Evolutionary conservation across 2,113 vertebrate species (phyloP).

Genomic region (Strix aluco): DNA sequence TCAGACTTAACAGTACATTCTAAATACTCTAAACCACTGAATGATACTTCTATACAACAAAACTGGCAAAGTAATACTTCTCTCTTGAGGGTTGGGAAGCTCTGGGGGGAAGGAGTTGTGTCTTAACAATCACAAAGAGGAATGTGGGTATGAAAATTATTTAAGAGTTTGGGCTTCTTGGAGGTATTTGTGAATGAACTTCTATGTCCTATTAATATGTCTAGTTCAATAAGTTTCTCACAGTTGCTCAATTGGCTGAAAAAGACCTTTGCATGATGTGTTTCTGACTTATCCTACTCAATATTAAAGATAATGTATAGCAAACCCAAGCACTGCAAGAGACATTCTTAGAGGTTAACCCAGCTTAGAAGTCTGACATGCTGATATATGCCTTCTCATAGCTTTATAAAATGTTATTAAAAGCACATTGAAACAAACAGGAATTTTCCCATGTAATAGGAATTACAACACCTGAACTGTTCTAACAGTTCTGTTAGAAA

Average conservation of each 20-base stretch:
- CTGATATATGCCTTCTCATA: background rate
- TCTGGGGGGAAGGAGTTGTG: background rate
- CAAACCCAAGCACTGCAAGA: background rate
- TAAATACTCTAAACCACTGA: background rate
- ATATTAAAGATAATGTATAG: background rate
- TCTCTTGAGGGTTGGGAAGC: background rate
- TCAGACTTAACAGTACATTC: background rate
- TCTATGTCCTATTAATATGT: background rate
- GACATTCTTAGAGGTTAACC: background rate
- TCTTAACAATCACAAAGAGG: background rate
- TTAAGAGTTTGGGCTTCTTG: background rate
- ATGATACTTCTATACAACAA: background rate
- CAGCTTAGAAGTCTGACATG: background rate
- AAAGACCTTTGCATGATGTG: background rate
- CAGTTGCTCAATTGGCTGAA: background rate
- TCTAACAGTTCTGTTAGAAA: background rate
- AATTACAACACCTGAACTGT: background rate
- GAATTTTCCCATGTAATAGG: background rate
- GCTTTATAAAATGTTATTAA: background rate
- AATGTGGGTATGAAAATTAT: background rate
- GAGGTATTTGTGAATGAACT: background rate
- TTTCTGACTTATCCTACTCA: background rate
- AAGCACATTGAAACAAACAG: background rate
- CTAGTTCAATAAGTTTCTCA: background rate
- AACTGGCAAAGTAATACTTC: background rate